Percentiles rank a stretch among this genome's conserved stretches.
Evolutionary conservation across 30 jellyfish, hydroid and myxozoan genomes (phyloP).

Genomic region (Rhopilema esculentum): DNA sequence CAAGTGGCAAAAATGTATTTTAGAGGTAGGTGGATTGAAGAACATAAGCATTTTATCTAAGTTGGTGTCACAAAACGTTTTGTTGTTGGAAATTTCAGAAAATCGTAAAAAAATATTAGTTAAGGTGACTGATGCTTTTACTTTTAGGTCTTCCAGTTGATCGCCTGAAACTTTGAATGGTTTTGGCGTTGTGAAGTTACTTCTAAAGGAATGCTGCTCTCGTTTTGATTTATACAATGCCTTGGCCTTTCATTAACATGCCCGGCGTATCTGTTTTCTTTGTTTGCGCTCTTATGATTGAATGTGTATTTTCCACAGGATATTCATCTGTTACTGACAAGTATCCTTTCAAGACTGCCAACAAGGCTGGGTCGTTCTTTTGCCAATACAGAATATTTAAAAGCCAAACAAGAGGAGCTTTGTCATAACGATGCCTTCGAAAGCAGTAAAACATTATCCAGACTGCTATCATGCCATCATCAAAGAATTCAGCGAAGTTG

Average conservation of each 20-base stretch:
- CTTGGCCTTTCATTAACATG: neutral
- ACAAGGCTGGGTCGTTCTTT: conserved; percentile 9
- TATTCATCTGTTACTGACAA: conserved; percentile 33
- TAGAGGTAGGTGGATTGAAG: neutral
- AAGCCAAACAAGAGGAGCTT: conserved; percentile 34
- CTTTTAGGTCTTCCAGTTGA: conserved; percentile 3
- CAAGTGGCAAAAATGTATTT: neutral
- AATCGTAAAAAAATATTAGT: neutral
- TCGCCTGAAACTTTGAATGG: neutral
- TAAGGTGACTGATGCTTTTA: conserved; percentile 12
- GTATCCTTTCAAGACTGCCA: neutral
- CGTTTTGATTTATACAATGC: conserved; percentile 3
- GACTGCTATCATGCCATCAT: conserved; percentile 2
- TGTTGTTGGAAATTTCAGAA: neutral
- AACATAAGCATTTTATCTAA: neutral
- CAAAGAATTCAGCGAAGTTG: conserved; percentile 6
- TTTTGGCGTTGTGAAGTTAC: conserved; percentile 1
- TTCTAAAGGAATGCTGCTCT: neutral
- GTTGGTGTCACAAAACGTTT: neutral
- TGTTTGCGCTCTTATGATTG: conserved; percentile 34
- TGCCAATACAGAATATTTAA: conserved; percentile 34
- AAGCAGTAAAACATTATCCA: conserved; percentile 32
- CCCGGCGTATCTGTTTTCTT: neutral
- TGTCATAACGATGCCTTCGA: conserved; percentile 24
- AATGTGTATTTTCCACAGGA: conserved; percentile 47